Conservation (phyloP, 2,797 vertebrate species). For the Onychomys torridus region DNA sequence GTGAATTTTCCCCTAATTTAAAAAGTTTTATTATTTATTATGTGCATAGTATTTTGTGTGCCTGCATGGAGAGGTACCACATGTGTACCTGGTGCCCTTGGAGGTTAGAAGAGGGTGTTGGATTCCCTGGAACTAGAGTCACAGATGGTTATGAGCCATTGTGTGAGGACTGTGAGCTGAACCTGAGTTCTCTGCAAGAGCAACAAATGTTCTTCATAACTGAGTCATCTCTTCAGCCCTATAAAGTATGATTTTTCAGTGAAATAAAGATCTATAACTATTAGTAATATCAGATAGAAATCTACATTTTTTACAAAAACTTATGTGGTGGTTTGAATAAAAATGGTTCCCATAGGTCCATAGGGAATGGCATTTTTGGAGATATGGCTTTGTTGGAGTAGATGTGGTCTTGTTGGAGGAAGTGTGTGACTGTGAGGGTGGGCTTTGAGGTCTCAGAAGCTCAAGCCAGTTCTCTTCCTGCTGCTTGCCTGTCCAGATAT, state of each 20-base stretch:
- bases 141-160: background rate
- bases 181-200: background rate
- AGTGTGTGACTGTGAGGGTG: background rate
- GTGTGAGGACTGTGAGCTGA: background rate
- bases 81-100: background rate
- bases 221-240: background rate
- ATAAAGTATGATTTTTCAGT: background rate
- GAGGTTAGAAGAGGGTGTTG: background rate
- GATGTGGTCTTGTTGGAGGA: background rate
- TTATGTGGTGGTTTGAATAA: background rate
- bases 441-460: background rate
- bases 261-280: constrained; percentile 1
- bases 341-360: background rate
- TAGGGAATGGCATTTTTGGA: background rate
- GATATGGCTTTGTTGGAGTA: background rate
- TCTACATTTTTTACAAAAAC: background rate
- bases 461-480: too few relatives aligned
- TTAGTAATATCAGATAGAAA: background rate
- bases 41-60: background rate
- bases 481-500: background rate
- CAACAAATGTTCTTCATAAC: background rate
- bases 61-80: background rate
- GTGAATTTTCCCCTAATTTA: background rate
- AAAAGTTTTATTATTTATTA: background rate
- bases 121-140: background rate